phyloP scores from a whole-genome alignment of 1,140 invertebrate species.

The Harpegnathos saltator region DNA sequence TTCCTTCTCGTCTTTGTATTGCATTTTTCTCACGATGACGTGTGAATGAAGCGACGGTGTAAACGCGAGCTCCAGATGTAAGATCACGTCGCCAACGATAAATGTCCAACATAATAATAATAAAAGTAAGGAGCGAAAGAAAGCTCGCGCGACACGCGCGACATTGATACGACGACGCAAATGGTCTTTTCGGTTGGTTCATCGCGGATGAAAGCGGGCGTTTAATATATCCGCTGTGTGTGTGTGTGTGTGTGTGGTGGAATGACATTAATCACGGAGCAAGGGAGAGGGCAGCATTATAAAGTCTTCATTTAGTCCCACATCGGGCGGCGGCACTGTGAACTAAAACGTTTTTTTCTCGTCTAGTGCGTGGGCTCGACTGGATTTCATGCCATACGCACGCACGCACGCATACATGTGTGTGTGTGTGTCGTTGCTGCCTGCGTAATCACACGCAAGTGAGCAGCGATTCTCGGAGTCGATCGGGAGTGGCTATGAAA shows the following conservation, averaged over 20 bases:
- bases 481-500: constrained; percentile 6
- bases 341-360: constrained; percentile 19
- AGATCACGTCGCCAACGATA: background rate
- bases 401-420: background rate
- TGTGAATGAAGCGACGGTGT: background rate
- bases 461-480: constrained; percentile 39
- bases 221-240: constrained; percentile 35
- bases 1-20: constrained; percentile 2
- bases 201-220: constrained; percentile 19
- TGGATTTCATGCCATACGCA: constrained; percentile 11
- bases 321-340: constrained; percentile 33
- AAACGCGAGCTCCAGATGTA: background rate
- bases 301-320: constrained; percentile 55
- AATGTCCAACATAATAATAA: background rate
- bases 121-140: background rate
- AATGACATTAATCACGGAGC: constrained; percentile 52
- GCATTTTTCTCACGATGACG: background rate
- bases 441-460: constrained; percentile 50
- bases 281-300: constrained; percentile 20
- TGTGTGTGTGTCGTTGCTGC: constrained; percentile 17
- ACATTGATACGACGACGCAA: constrained; percentile 18
- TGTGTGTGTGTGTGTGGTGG: too few relatives aligned
- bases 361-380: constrained; percentile 34
- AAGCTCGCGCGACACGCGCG: background rate
- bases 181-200: background rate